phyloP scores from a whole-genome alignment of 2,113 vertebrate species.

The Reinhardtius hippoglossoides region DNA sequence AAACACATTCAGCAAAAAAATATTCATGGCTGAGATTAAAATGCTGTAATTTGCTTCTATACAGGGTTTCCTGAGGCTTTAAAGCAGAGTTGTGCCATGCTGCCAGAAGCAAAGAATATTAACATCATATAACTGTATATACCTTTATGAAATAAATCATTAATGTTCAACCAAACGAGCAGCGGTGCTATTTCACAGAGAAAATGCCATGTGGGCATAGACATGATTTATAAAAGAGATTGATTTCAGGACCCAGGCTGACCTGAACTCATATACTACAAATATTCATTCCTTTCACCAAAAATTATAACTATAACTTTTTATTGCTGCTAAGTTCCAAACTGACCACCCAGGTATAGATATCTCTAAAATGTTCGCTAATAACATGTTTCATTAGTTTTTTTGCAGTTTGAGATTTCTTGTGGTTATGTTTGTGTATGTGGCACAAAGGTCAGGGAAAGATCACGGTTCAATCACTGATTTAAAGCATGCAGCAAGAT shows the following conservation, averaged over 20 bases:
- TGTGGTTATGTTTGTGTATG: not conserved
- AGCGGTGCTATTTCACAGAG: not conserved
- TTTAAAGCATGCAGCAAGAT: not conserved
- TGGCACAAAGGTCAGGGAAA: not conserved
- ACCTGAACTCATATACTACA: too few relatives aligned
- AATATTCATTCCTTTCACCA: too few relatives aligned
- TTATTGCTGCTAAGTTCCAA: too few relatives aligned
- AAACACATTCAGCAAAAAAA: not conserved
- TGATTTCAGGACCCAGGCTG: not conserved
- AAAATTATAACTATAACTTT: too few relatives aligned
- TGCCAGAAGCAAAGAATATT: too few relatives aligned
- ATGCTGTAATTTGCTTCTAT: too few relatives aligned
- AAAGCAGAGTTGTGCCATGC: too few relatives aligned
- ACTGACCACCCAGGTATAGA: too few relatives aligned
- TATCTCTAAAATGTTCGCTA: too few relatives aligned
- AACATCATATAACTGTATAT: not conserved
- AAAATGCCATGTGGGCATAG: not conserved
- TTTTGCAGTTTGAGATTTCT: not conserved
- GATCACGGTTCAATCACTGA: not conserved
- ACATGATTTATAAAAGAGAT: not conserved
- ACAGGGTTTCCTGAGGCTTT: too few relatives aligned
- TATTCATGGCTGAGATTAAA: not conserved
- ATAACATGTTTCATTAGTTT: not conserved
- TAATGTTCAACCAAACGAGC: not conserved
- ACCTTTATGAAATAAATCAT: not conserved